Conservation (phyloP, 2,888 invertebrate genomes). For the Minunthozetes semirufus region DNA sequence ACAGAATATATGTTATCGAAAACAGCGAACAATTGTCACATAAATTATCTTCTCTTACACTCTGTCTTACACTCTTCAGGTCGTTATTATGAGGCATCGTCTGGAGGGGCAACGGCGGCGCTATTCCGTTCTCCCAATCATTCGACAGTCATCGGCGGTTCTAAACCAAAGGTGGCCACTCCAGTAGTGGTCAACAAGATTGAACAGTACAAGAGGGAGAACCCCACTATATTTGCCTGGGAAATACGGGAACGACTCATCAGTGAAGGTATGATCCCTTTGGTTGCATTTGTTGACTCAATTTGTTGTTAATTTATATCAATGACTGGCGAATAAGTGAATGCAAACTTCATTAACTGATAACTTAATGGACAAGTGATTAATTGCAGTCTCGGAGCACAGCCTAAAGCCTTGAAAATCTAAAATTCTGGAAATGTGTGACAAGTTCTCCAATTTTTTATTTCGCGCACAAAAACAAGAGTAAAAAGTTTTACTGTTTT, state of each 20-base stretch:
- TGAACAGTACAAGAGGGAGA: constrained; percentile 95
- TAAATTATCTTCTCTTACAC: background rate
- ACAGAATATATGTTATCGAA: background rate
- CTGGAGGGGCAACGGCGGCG: constrained; percentile 48
- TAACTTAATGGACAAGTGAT: constrained; percentile 32
- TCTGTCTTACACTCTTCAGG: constrained; percentile 8
- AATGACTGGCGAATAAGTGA: background rate
- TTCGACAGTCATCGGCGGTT: constrained; percentile 69
- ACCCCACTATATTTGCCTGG: constrained; percentile 98
- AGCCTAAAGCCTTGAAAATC: background rate
- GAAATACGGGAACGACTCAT: constrained; percentile 94
- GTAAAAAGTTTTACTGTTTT: background rate
- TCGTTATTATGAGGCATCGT: constrained; percentile 35
- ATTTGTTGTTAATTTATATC: constrained; percentile 35
- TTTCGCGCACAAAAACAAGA: background rate
- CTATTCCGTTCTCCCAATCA: constrained; percentile 44
- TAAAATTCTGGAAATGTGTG: background rate
- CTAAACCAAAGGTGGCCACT: constrained; percentile 95
- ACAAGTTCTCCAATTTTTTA: constrained; percentile 13
- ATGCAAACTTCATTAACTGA: constrained; percentile 27
- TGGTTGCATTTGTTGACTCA: constrained; percentile 43
- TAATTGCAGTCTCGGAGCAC: background rate
- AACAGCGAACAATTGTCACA: background rate
- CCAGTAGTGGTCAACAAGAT: constrained; percentile 95
- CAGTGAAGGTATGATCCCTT: constrained; percentile 68